Conservation (phyloP, 2,888 invertebrate species). For the Agonopterix alstromeriana region DNA sequence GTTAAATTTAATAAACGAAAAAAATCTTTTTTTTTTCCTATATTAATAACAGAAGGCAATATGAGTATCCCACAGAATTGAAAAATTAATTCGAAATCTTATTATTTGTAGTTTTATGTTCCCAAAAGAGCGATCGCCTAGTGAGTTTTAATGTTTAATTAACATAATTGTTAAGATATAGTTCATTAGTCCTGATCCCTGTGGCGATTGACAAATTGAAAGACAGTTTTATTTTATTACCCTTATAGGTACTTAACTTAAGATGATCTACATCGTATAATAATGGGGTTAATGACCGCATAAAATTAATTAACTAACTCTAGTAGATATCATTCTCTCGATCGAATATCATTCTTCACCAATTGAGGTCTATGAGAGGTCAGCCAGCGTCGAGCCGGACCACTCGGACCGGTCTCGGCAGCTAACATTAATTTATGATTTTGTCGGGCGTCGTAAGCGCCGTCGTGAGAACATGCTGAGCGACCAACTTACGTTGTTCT, state of each 20-base stretch:
- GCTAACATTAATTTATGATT: slow-evolving; percentile 50
- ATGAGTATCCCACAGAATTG: too few relatives aligned
- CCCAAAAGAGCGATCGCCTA: slow-evolving; percentile 5
- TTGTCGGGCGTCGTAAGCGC: slow-evolving; percentile 55
- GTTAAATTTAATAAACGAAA: too few relatives aligned
- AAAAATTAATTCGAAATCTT: too few relatives aligned
- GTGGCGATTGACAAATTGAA: slow-evolving; percentile 23
- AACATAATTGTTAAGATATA: slow-evolving; percentile 16
- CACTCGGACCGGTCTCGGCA: slow-evolving; percentile 43
- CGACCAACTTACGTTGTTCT: slow-evolving; percentile 34
- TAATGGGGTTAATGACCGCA: slow-evolving; percentile 1
- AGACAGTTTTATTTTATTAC: slow-evolving; percentile 3
- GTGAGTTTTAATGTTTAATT: slow-evolving; percentile 10
- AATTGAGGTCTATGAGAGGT: slow-evolving; percentile 40
- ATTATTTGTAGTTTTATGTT: slow-evolving; percentile 3
- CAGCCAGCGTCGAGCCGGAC: slow-evolving; percentile 20
- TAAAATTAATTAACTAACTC: slow-evolving; percentile 2
- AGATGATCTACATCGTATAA: not conserved
- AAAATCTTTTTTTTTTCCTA: too few relatives aligned
- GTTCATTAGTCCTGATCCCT: slow-evolving; percentile 23
- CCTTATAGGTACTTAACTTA: not conserved
- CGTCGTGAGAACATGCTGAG: slow-evolving; percentile 61
- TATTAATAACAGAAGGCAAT: too few relatives aligned
- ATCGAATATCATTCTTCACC: slow-evolving; percentile 33
- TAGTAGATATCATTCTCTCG: slow-evolving; percentile 20